Conservation (phyloP, 2,888 invertebrate species). For the Lasioglossum figueresi region DNA sequence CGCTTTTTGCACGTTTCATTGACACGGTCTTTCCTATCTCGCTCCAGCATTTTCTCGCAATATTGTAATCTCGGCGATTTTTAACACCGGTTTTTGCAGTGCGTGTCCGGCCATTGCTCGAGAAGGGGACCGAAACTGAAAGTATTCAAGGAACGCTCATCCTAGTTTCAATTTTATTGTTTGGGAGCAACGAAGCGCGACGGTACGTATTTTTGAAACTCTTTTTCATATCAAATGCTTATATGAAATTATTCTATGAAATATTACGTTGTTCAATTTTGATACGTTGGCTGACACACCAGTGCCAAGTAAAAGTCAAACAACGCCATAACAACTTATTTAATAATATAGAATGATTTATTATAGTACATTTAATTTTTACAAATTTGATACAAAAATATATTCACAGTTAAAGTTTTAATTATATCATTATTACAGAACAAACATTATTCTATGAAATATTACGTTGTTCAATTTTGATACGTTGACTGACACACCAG, state of each 20-base stretch:
- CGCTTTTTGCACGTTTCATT: not conserved
- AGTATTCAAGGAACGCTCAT: slow-evolving; percentile 63
- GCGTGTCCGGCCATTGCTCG: not conserved
- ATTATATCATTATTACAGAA: no score
- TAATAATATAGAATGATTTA: no score
- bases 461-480: not conserved
- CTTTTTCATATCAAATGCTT: not conserved
- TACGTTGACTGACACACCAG: not conserved
- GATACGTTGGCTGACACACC: no score
- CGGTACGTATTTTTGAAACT: slow-evolving; percentile 33
- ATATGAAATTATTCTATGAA: not conserved
- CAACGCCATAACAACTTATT: no score
- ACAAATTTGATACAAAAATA: no score
- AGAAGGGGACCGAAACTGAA: slow-evolving; percentile 33
- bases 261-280: not conserved
- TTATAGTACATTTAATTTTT: no score
- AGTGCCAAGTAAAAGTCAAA: no score
- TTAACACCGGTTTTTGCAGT: not conserved
- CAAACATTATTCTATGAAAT: not conserved
- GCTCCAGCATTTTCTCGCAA: not conserved
- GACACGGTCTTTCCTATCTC: not conserved
- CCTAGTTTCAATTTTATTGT: slow-evolving; percentile 51
- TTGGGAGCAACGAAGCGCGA: slow-evolving; percentile 51
- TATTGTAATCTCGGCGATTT: not conserved
- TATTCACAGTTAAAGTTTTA: no score